These are phyloP conservation scores for Cataglyphis livida DNA, from an alignment of 2,888 invertebrate species.

Conservation along the genomic window DNA sequence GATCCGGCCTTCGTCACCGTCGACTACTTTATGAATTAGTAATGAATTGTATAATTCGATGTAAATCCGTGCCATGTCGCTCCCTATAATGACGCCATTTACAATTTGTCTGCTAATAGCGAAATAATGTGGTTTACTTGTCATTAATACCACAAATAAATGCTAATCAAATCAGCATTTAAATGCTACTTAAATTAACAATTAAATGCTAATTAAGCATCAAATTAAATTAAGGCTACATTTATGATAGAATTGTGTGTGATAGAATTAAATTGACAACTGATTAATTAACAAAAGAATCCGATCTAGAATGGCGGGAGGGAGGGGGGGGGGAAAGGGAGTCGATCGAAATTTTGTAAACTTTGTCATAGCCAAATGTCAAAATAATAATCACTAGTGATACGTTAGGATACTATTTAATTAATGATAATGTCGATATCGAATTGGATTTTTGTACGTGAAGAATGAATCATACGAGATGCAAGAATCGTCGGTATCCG, in stretches of 20 bases:
- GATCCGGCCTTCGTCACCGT: constrained; percentile 44
- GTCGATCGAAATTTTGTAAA: background rate
- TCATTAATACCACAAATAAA: constrained; percentile 29
- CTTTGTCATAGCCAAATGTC: background rate
- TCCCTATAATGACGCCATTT: constrained; percentile 39
- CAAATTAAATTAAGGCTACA: background rate
- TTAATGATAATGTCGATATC: background rate
- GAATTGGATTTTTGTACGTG: background rate
- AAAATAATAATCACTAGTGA: background rate
- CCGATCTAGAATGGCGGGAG: background rate
- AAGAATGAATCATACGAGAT: background rate
- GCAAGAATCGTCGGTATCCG: background rate
- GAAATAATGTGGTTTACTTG: constrained; percentile 38
- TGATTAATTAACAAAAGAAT: constrained; percentile 1
- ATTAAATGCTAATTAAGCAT: constrained; percentile 17
- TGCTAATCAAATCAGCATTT: constrained; percentile 20
- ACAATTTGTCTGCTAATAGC: constrained; percentile 43
- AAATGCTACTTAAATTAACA: background rate
- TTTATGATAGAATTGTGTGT: constrained; percentile 12
- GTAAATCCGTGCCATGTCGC: constrained; percentile 39
- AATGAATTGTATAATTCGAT: constrained; percentile 47
- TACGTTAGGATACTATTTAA: background rate
- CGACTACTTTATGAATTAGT: constrained; percentile 51
- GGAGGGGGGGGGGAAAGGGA: background rate
- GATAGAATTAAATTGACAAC: constrained; percentile 1